A percentile compares a stretch with the other conserved stretches of the same genome.
Conservation (phyloP, 2,888 invertebrate genomes). For the Ceriagrion tenellum region DNA sequence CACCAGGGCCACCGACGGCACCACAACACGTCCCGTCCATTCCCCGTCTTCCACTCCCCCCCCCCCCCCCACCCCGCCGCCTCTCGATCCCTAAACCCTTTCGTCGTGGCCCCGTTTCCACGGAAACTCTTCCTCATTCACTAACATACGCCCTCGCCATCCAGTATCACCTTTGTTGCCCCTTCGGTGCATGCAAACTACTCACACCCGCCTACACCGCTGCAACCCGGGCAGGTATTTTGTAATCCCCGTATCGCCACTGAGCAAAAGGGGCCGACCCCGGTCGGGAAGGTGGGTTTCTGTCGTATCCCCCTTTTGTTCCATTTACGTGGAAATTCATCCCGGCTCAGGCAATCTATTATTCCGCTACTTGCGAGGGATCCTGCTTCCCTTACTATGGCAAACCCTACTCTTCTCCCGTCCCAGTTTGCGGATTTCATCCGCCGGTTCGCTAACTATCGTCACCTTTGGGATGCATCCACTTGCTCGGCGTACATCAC, state of each 20-base stretch:
- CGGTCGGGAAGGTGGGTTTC: not conserved
- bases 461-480: too few species aligned
- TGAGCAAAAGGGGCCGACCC: not conserved
- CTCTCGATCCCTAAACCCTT: too few species aligned
- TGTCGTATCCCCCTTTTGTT: slow-evolving; percentile 46
- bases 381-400: not conserved
- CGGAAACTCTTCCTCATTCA: not conserved
- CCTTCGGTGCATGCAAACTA: not conserved
- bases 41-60: too few species aligned
- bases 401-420: not conserved
- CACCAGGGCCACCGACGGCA: not conserved
- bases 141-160: too few species aligned
- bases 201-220: not conserved
- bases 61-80: too few species aligned
- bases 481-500: too few species aligned
- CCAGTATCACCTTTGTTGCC: not conserved
- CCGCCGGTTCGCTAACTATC: not conserved
- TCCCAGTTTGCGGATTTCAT: not conserved
- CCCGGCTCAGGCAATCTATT: slow-evolving; percentile 9
- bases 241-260: slow-evolving; percentile 29
- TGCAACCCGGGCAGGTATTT: not conserved
- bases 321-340: slow-evolving; percentile 30
- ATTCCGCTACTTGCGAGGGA: slow-evolving; percentile 13
- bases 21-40: not conserved
- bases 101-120: not conserved